Evolutionary conservation across 2,888 invertebrate genomes (phyloP), one percentile per base, ranked within the genome.

Genomic region (Zeuzera pyrina): DNA sequence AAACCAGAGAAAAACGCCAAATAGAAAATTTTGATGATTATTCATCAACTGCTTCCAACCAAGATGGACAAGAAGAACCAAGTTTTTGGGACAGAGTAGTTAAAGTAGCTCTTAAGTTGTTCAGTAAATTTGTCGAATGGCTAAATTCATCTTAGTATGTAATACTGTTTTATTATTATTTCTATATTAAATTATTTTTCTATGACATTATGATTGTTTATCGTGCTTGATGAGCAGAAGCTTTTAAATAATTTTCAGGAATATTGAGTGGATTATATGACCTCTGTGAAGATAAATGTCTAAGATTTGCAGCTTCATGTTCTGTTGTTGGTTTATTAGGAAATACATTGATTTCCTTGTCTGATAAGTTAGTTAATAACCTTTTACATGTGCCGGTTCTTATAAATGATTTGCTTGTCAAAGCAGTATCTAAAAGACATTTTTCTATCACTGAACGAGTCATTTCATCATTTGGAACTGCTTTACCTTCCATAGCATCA

Each of bases 51-150:
- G 43, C 55, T 3, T 35, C 53, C 15, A 59, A 45, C 27, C 63
- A 67, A 39, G 59, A 66, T n/a, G 55, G 56, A 12, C 59, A 67
- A 45, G 73, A 79, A 15, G 74, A 83, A 38, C 53, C 69, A 4
- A 61, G 79, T 10, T 79, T 84, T 46, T 84, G 84, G 84, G 73
- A 77, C 37, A 59, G 64, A 50, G 60, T 84, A 7, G 68, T 83
- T 11, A 76, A 67, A 61, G 67, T 77, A 33, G 81, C 83, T 12
- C 43, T 84, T 10, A 79, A 72, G 47, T 41, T 84, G 38, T 76
- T 84, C 24, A 73, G 61, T 41, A 62, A 47, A 51, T 79, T 84
- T 43, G 52, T 84, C 33, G 76, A 79, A 49, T 84, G 84, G 84
- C 49, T 84, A 19, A 84, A 84, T 52, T 56, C 69, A 2, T 76